Base-by-base conservation (phyloP, 1,140 invertebrate species). In the Diorhabda carinulata region DNA sequence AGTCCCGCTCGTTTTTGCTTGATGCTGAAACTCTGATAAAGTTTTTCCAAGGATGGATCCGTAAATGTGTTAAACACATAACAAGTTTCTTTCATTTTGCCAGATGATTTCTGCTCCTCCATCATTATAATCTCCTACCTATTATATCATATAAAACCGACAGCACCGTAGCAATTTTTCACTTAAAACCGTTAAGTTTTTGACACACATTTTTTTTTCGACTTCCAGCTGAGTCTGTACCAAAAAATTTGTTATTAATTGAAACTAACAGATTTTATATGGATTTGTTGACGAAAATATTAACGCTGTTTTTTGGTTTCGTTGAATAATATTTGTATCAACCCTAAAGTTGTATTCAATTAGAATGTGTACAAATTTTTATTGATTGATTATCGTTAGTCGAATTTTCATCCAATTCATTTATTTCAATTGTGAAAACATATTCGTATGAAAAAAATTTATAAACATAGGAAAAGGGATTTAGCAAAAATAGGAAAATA, bases 1-100 rank as follows among this genome's bases (percentile, higher is more conserved):
- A 94, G 81, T n/a, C 90, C 91, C 43, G 88, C 85, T 61, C 91
- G 87, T 68, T 90, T 87, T 77, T 93, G 91, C 70, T 90, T 87
- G 58, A 89, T 83, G 57, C 88, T 90, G 77, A 93, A 93, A 56
- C 87, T 87, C 70, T 88, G 86, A 79, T 93, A 95, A 0, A 94
- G 83, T 73, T 86, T 85, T 78, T 94, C 91, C 60, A 92, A 83
- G 56, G 86, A 84, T 25, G 83, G 76, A 70, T 89, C 88, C 9
- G 75, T 75, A 70, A 83, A 83, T 2, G 79, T 77, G 63, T 74
- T 80, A 67, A 77, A 79, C 10, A 80, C 42, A 43, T 75, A 75
- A 60, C 77, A 78, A 41, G 71, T 70, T 64, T 75, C 72, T 57
- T 74, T 74, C 71, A 76, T 78, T 71, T 78, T 78, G 10, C 71